Base-by-base conservation (phyloP, 2,888 invertebrate species). In the Blera fallax region DNA sequence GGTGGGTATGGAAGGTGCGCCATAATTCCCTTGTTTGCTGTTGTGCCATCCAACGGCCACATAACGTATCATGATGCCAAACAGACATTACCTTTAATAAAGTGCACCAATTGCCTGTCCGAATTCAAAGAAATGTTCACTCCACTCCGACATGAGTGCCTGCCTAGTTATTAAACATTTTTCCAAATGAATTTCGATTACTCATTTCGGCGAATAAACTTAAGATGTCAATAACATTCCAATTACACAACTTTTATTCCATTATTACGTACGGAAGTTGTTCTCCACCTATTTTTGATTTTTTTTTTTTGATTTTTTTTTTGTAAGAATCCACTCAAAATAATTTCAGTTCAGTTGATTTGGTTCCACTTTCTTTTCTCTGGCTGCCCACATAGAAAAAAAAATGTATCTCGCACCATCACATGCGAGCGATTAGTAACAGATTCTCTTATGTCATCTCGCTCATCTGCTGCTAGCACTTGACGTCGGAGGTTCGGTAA, bases 201-300 rank as follows among this genome's bases (percentile, higher is more conserved):
- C 40, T 62, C 52, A 73, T 52, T 24, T 32, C 14, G 16, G 16
- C 32, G 43, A 43, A 43, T 52, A 11, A 50, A 56, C 74, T 74
- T 45, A 40, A 74, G 54, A 65, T 74, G 74, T 74, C 74, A 74
- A 56, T 74, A 65, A 54, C 65, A 14, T 56, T 62, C n/a, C 27
- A 45, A 65, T 74, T 74, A 65, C 74, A 65, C 65, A 43, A 74
- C 16, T 16, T 65, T 14, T 37, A 74, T 16, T 16, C 24, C 27
- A 34, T 24, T 54, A 18, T 52, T 62, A 18, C 27, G 50, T 16
- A 52, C 29, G 60, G 62, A 73, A 73, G 73, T 52, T 52, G 62
- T 73, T 73, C 50, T 62, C 50, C 40, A 29, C 40, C 21, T 45
- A 32, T 32, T 64, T 48, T 21, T 34, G 6, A 6, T 6, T 16